Percentiles rank a stretch among this genome's conserved stretches.
These are phyloP conservation scores for Gallinago jamesoni DNA, from an alignment of 2,113 vertebrate genomes.

Conservation along the genomic window DNA sequence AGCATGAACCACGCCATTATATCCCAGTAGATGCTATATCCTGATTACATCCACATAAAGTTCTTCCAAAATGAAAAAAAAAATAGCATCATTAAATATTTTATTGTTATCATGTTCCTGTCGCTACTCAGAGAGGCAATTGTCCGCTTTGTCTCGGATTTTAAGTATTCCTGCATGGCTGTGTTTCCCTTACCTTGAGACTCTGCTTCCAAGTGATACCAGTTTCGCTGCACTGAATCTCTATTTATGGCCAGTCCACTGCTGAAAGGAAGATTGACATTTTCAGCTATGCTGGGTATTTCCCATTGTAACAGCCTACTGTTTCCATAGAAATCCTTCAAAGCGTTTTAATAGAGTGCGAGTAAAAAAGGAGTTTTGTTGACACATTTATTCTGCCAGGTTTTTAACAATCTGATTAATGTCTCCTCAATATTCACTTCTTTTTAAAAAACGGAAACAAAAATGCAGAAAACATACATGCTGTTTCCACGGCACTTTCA, in stretches of 20 bases:
- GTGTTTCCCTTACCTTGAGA: background rate
- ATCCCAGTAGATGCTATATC: background rate
- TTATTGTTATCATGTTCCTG: background rate
- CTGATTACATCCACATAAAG: background rate
- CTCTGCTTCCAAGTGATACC: constrained; percentile 10
- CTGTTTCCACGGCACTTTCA: background rate
- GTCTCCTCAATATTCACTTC: background rate
- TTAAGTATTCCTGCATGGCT: background rate
- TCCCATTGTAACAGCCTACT: constrained; percentile 51
- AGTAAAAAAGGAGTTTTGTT: constrained; percentile 50
- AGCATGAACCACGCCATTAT: background rate
- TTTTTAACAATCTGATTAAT: constrained; percentile 36
- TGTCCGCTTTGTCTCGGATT: background rate
- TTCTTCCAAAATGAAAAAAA: background rate
- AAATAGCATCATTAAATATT: background rate
- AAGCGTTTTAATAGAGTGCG: constrained; percentile 13
- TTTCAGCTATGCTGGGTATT: constrained; percentile 42
- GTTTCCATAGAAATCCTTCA: constrained; percentile 64
- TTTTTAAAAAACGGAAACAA: background rate
- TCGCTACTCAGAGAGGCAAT: background rate
- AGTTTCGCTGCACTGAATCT: background rate
- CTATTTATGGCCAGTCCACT: constrained; percentile 15
- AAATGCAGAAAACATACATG: background rate
- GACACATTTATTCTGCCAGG: constrained; percentile 40
- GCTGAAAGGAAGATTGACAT: constrained; percentile 23